Evolutionary conservation across 2,797 vertebrate species (phyloP), one percentile per base, ranked within the genome.

Genomic region (Crocodylus rhombifer): DNA sequence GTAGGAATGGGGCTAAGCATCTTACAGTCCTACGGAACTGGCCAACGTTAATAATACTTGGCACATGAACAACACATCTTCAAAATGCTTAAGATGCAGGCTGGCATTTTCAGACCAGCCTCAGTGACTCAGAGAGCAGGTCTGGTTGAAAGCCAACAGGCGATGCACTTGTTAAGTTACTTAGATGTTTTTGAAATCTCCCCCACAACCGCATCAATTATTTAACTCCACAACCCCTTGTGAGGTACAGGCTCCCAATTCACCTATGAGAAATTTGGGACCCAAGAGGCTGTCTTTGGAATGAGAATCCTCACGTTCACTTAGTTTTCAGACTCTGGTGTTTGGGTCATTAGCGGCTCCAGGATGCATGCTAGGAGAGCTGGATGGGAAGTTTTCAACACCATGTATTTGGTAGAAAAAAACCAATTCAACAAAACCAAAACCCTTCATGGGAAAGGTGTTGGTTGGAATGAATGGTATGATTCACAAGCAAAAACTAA

Each of bases 91-190:
- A 81, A 89, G 42, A 75, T 73, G 51, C 51, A 60, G 1, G 55
- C 82, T 81, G 82, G 92, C 42, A 60, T 55, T 75, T 87, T 87
- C 94, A 95, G 83, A 78, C 25, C 71, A 63, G 73, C 28, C 87
- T 63, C 58, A 62, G 79, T 0, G 5, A 89, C 76, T 82, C 65
- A 88, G 36, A 71, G 25, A 83, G 86, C n/a, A 15, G 92, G 78
- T 30, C 73, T 82, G 88, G 80, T 4, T 92, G 84, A 87, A 94
- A 93, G 91, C 18, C 58, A 94, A 81, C 82, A 69, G 21, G 14
- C 14, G 76, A 79, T 82, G 85, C 6, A 15, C 77, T 79, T 83
- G 42, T 75, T 91, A 87, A 89, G 92, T 88, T 93, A 90, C 6
- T 4, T 1, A 76, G 80, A 77, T 36, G 61, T 80, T 82, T 82